These are phyloP conservation scores for Solea solea DNA, from an alignment of 2,113 vertebrate species.

Conservation along the genomic window DNA sequence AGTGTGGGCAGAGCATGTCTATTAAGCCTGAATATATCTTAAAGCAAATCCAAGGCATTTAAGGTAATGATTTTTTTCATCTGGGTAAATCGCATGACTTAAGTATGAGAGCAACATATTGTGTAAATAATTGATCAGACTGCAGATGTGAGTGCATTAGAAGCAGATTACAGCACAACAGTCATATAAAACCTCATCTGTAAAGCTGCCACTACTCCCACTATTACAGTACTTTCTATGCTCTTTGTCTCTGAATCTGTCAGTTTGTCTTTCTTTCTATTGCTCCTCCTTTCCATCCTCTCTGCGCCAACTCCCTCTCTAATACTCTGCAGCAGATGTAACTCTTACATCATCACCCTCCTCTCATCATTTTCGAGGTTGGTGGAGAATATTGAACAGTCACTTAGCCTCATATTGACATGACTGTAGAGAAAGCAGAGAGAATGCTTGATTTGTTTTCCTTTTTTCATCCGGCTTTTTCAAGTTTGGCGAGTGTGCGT, in stretches of 20 bases:
- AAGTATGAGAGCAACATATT: conserved; percentile 43
- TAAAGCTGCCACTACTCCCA: neutral
- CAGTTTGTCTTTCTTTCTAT: conserved; percentile 40
- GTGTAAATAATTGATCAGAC: conserved; percentile 66
- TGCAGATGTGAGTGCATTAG: conserved; percentile 46
- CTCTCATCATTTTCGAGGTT: conserved; percentile 64
- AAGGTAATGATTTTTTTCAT: conserved; percentile 32
- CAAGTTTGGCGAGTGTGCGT: conserved; percentile 19
- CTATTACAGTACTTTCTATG: conserved; percentile 24
- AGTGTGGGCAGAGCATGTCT: conserved; percentile 60
- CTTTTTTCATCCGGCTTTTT: conserved; percentile 28
- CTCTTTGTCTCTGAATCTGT: conserved; percentile 50
- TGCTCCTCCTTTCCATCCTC: conserved; percentile 37
- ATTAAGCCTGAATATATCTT: conserved; percentile 45
- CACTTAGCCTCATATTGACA: conserved; percentile 71
- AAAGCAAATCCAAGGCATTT: conserved; percentile 29
- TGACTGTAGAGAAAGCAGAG: conserved; percentile 51
- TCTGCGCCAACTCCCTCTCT: conserved; percentile 53
- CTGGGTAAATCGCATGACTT: conserved; percentile 36
- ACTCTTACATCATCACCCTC: conserved; percentile 66
- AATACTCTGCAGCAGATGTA: conserved; percentile 72
- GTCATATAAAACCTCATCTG: conserved; percentile 47
- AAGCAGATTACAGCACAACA: conserved; percentile 48
- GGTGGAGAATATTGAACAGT: conserved; percentile 71
- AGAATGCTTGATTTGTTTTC: conserved; percentile 36